A percentile compares a stretch with the other conserved stretches of the same genome.
phyloP scores from a whole-genome alignment of 2,888 invertebrate genomes.

The Ischnura elegans region DNA sequence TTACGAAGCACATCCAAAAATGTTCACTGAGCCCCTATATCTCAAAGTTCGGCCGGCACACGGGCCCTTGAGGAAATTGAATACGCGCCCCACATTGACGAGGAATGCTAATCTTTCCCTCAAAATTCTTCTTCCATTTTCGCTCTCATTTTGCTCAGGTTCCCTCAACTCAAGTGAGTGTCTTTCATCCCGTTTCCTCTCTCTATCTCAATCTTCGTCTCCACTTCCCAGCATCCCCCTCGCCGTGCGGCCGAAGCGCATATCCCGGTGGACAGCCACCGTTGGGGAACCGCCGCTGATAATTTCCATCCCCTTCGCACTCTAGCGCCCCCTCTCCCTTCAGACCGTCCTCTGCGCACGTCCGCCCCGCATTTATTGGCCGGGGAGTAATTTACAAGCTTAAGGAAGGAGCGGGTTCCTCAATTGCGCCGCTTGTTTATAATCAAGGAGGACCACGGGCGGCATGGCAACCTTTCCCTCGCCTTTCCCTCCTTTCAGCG shows the following conservation, averaged over 20 bases:
- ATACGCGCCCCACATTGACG: background rate
- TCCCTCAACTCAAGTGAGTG: too few relatives aligned
- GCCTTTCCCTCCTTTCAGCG: too few relatives aligned
- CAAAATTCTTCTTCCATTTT: background rate
- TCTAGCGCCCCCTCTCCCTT: background rate
- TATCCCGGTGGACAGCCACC: too few relatives aligned
- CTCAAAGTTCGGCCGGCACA: background rate
- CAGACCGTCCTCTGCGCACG: background rate
- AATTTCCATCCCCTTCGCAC: background rate
- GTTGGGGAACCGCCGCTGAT: too few relatives aligned
- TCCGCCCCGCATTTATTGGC: constrained; percentile 13
- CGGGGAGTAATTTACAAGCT: background rate
- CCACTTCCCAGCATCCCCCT: background rate
- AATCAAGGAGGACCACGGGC: background rate
- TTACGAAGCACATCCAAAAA: background rate
- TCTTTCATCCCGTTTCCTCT: too few relatives aligned
- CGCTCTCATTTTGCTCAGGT: background rate
- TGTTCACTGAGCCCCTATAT: background rate
- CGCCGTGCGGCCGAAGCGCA: too few relatives aligned
- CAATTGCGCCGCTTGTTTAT: constrained; percentile 13
- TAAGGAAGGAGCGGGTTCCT: constrained; percentile 4
- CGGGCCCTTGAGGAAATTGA: background rate
- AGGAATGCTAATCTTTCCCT: background rate
- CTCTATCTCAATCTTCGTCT: background rate
- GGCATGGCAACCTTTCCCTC: background rate